Evolutionary conservation across 1,140 invertebrate genomes (phyloP).

Genomic region (Heliconius hewitsoni): DNA sequence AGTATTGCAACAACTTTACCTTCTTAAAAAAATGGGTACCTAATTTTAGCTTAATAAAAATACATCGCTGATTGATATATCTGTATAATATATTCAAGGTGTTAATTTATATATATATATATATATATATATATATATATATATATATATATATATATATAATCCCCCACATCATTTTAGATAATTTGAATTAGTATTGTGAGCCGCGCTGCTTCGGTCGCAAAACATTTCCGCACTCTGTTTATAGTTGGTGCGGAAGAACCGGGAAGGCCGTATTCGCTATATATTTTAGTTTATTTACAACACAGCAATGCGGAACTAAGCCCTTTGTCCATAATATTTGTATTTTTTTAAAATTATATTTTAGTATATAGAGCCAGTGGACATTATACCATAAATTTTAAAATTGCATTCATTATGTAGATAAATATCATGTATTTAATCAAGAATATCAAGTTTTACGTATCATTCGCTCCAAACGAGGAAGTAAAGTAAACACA

Average conservation of each 20-base stretch:
- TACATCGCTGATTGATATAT: neutral
- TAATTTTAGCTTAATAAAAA: too few relatives aligned
- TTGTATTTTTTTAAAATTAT: neutral
- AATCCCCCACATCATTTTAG: neutral
- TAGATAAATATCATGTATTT: neutral
- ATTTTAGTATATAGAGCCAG: neutral
- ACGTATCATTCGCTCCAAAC: neutral
- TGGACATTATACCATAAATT: neutral
- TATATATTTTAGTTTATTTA: constrained; percentile 51
- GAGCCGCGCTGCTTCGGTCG: constrained; percentile 29
- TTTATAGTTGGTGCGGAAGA: constrained; percentile 74
- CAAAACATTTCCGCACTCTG: constrained; percentile 64
- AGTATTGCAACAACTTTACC: too few relatives aligned
- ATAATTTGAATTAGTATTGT: constrained; percentile 27
- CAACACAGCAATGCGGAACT: constrained; percentile 41
- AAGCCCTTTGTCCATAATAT: constrained; percentile 30
- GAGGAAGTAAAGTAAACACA: neutral
- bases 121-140: neutral
- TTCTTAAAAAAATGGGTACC: too few relatives aligned
- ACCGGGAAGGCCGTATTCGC: constrained; percentile 56
- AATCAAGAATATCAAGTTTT: neutral
- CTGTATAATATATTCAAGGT: neutral
- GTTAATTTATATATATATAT: too few relatives aligned
- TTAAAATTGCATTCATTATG: neutral
- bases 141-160: neutral